Base-by-base conservation (phyloP, 2,888 invertebrate species). In the Lithophane socia region DNA sequence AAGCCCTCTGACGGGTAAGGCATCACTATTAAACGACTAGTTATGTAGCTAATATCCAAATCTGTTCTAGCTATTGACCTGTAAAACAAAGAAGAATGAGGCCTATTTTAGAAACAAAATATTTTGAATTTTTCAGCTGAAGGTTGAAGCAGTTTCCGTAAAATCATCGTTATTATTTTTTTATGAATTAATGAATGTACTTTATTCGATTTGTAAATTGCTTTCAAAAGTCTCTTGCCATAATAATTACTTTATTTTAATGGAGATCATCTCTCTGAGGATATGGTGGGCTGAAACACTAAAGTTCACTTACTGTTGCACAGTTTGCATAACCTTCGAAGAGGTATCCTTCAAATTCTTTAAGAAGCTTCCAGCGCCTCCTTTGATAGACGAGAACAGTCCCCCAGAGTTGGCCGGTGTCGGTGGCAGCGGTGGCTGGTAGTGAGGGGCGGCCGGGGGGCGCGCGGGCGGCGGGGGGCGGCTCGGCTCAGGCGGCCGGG, bases 331-430 rank as follows among this genome's bases (percentile, higher is more conserved):
- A 63, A 99, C 99, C 97, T 99, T 99, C 58, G 98, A 98, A 37
- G 99, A 99, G 0, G 99, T 99, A 91, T 99, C 99, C 94, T 99
- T 99, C 49, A 99, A 96, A 92, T 99, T 99, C 91, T 99, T 99
- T 80, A 99, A 97, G 90, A 99, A 98, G 91, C 98, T 99, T 3
- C 99, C 99, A 42, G 99, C 99, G 70, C 99, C 99, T 44, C 99
- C 99, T 93, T 98, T 98, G 54, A 99, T 97, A 0, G 99, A 99
- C 5, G 98, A 98, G 95, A 99, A 98, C 44, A 99, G 93, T 47
- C 98, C 98, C 21, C 97, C 97, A 0, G 91, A 94, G 91, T 89
- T 94, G 82, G 92, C 91, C 0, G 93, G 92, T 0, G 87, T 87
- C 37, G 91, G 92, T 1, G 92, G 92, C 71, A 90, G 90, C 2